These are phyloP conservation scores for Agapornis roseicollis DNA, from an alignment of 2,113 vertebrate species.

Conservation along the genomic window DNA sequence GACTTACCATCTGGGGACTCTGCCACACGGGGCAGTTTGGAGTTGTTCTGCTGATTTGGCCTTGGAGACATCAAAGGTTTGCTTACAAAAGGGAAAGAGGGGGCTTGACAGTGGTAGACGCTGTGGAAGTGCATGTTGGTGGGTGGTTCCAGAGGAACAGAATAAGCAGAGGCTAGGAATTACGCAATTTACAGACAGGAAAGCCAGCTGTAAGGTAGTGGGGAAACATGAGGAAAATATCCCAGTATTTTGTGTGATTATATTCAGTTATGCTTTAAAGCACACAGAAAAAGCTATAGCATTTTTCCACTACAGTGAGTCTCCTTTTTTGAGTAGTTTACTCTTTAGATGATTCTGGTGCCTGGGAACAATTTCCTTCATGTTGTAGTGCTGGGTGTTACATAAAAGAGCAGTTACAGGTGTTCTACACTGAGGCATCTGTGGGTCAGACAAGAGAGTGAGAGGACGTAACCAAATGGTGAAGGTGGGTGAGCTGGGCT, in stretches of 20 bases:
- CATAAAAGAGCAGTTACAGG: not conserved
- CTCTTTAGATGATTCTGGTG: not conserved
- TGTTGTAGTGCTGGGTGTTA: not conserved
- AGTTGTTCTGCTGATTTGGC: not conserved
- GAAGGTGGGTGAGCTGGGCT: not conserved
- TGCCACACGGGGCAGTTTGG: not conserved
- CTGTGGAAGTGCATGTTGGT: not conserved
- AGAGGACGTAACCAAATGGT: rapidly evolving
- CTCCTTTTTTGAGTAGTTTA: not conserved
- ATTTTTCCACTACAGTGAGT: not conserved
- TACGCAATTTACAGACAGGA: not conserved
- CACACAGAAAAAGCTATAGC: not conserved
- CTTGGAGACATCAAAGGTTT: not conserved
- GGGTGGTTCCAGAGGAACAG: not conserved
- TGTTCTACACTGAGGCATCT: not conserved
- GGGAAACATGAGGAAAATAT: not conserved
- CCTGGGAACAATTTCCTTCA: not conserved
- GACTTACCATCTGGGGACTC: not conserved
- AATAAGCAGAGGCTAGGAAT: not conserved
- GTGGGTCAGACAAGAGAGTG: not conserved
- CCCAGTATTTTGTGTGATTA: not conserved
- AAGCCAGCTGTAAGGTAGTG: not conserved
- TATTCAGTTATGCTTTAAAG: not conserved
- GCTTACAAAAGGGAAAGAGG: not conserved
- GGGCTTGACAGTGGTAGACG: not conserved